These are phyloP conservation scores for Eidolon helvum DNA, from an alignment of 2,113 vertebrate genomes.

Conservation along the genomic window DNA sequence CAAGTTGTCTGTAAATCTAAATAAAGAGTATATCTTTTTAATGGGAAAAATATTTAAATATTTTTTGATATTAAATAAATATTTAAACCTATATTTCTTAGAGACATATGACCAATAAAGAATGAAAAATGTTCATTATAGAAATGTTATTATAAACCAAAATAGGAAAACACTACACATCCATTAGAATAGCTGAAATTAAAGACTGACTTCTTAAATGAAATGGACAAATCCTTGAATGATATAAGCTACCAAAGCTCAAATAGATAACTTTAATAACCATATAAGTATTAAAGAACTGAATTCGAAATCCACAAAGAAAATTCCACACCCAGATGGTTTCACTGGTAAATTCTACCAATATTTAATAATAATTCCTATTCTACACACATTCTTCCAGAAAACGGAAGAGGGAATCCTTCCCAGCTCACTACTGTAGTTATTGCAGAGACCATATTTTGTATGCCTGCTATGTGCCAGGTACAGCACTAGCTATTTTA, in stretches of 20 bases:
- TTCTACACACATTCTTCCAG: background rate
- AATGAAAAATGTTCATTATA: background rate
- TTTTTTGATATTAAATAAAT: background rate
- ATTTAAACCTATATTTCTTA: background rate
- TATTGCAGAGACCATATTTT: background rate
- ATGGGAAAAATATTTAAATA: background rate
- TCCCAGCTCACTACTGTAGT: background rate
- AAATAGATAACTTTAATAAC: background rate
- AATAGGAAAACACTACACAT: background rate
- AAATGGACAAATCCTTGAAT: background rate
- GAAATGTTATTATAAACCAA: background rate
- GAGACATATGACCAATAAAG: background rate
- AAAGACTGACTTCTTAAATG: background rate
- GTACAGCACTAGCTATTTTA: background rate
- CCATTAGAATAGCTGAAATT: background rate
- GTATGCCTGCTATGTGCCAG: background rate
- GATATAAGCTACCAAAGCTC: background rate
- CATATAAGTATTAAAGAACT: background rate
- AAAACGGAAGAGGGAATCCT: background rate
- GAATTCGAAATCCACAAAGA: conserved; percentile 13
- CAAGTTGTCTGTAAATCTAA: conserved; percentile 23
- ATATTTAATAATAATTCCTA: background rate
- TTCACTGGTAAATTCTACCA: background rate
- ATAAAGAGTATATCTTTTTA: background rate
- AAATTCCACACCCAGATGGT: background rate